phyloP scores from a whole-genome alignment of 2,113 vertebrate genomes.

The Strix aluco region DNA sequence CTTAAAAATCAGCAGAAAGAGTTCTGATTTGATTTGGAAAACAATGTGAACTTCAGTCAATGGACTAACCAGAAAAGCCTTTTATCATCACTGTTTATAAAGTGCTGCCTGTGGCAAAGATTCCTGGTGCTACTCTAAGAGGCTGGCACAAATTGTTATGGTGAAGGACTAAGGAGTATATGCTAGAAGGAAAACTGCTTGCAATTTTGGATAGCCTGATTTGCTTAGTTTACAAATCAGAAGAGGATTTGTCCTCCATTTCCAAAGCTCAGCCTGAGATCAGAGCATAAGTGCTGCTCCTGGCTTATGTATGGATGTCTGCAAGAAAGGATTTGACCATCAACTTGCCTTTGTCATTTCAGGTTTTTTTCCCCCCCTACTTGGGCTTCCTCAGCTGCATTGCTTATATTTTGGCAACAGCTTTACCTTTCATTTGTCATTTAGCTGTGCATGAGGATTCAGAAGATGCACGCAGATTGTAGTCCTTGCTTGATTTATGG shows the following conservation, averaged over 20 bases:
- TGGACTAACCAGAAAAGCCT: not conserved
- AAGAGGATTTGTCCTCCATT: not conserved
- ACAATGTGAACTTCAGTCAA: not conserved
- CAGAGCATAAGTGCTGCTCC: not conserved
- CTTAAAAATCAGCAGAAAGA: not conserved
- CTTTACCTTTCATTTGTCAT: not conserved
- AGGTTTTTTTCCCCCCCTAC: not conserved
- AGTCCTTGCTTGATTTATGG: not conserved
- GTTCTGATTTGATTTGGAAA: not conserved
- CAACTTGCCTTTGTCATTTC: not conserved
- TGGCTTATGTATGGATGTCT: not conserved
- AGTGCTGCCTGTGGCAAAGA: not conserved
- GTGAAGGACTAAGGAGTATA: not conserved
- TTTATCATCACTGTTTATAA: not conserved
- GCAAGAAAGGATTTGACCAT: not conserved
- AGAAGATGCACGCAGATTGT: not conserved
- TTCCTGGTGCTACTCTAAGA: not conserved
- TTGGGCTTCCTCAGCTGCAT: not conserved
- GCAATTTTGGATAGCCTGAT: not conserved
- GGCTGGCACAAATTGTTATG: not conserved
- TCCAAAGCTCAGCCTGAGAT: not conserved
- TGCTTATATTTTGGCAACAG: not conserved
- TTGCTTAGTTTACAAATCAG: not conserved
- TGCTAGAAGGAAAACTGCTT: not conserved
- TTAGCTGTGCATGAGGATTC: not conserved